These are phyloP conservation scores for Dipus sagitta DNA, from an alignment of 2,797 vertebrate species.

Conservation along the genomic window DNA sequence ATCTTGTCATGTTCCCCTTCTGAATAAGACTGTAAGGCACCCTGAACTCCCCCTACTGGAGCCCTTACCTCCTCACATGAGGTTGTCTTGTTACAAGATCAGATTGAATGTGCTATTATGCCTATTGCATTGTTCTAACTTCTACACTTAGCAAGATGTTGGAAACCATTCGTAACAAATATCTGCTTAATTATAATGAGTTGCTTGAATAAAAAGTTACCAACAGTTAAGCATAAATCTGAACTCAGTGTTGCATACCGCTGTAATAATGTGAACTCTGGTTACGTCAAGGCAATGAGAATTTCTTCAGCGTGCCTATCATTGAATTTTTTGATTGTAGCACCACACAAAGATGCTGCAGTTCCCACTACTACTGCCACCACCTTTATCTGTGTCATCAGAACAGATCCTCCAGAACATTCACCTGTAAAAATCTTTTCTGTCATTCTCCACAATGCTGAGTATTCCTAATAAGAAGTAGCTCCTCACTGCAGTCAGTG, in stretches of 20 bases:
- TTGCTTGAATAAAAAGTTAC: slow-evolving; percentile 11
- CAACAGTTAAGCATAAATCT: slow-evolving; percentile 19
- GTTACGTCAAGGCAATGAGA: too few relatives aligned
- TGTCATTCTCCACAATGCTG: not conserved
- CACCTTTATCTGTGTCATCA: not conserved
- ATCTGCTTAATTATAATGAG: slow-evolving; percentile 1
- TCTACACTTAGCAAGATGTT: not conserved
- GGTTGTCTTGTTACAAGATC: not conserved
- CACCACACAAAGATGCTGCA: not conserved
- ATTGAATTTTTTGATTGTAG: not conserved
- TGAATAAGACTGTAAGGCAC: not conserved
- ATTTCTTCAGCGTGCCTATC: too few relatives aligned
- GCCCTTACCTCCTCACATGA: not conserved
- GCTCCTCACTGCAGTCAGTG: not conserved
- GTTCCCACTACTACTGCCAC: not conserved
- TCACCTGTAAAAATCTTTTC: not conserved
- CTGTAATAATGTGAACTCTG: too few relatives aligned
- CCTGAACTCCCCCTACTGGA: not conserved
- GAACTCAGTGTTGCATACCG: not conserved
- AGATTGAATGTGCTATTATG: not conserved
- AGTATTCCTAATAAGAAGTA: not conserved
- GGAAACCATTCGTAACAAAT: not conserved
- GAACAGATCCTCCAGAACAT: not conserved
- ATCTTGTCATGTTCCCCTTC: not conserved
- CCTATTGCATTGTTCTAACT: not conserved